Evolutionary conservation across 1,140 invertebrate genomes (phyloP).

Genomic region (Uloborus diversus): DNA sequence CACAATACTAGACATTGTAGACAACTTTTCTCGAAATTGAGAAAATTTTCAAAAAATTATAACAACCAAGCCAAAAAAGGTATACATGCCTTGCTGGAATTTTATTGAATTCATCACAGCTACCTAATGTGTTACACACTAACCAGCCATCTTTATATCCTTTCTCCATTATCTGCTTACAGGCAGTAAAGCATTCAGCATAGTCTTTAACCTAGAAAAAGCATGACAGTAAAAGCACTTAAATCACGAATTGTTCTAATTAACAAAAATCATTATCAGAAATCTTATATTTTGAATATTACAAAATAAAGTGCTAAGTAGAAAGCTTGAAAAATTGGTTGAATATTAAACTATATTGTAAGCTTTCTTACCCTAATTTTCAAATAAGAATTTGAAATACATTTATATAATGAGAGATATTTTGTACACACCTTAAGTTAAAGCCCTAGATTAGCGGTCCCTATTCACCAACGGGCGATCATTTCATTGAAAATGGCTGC

Average conservation of each 20-base stretch:
- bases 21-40: no score
- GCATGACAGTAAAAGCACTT: background rate
- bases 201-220: slow-evolving; percentile 67
- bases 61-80: no score
- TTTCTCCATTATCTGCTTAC: slow-evolving; percentile 69
- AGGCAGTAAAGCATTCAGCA: slow-evolving; percentile 67
- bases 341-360: slow-evolving; percentile 45
- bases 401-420: no score
- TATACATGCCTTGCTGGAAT: slow-evolving; percentile 67
- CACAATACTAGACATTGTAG: no score
- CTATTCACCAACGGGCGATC: no score
- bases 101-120: slow-evolving; percentile 68
- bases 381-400: no score
- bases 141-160: slow-evolving; percentile 70
- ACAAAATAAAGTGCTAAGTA: no score
- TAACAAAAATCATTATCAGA: background rate
- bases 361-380: background rate
- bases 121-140: slow-evolving; percentile 68
- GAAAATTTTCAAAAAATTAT: no score
- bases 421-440: no score
- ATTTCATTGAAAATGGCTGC: no score
- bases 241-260: background rate
- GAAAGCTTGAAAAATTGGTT: background rate
- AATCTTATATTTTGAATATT: background rate
- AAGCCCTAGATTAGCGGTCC: no score